A percentile compares a stretch with the other conserved stretches of the same genome.
Evolutionary conservation across 2,888 invertebrate genomes (phyloP).

Genomic region (Balanococcus diminutus): DNA sequence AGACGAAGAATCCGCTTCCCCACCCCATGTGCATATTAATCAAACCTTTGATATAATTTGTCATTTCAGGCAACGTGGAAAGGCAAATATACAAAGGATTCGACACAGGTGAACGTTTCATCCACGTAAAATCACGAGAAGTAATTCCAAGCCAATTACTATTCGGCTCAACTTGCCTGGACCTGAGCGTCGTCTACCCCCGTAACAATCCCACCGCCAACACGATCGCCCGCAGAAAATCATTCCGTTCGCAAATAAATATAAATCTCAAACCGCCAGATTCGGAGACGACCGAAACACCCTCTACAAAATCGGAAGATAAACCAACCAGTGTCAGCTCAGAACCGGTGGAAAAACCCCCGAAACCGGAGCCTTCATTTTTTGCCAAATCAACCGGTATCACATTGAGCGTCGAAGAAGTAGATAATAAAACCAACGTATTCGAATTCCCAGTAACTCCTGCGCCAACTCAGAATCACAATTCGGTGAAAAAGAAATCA

Average conservation of each 20-base stretch:
- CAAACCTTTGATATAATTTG: background rate
- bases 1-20: too few relatives aligned
- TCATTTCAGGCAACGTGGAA: slow-evolving; percentile 60
- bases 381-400: slow-evolving; percentile 48
- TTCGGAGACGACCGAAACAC: background rate
- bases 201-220: slow-evolving; percentile 59
- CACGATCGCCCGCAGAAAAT: slow-evolving; percentile 59
- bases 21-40: too few relatives aligned
- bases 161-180: slow-evolving; percentile 59
- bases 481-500: slow-evolving; percentile 10
- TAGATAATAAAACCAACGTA: slow-evolving; percentile 39
- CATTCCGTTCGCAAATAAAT: slow-evolving; percentile 62
- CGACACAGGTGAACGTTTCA: slow-evolving; percentile 60
- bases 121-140: slow-evolving; percentile 60
- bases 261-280: slow-evolving; percentile 60
- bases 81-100: slow-evolving; percentile 62
- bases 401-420: slow-evolving; percentile 18
- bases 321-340: background rate
- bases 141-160: slow-evolving; percentile 58
- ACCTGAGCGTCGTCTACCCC: slow-evolving; percentile 59
- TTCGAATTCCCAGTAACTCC: slow-evolving; percentile 33
- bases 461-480: background rate
- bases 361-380: slow-evolving; percentile 33
- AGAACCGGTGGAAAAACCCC: background rate
- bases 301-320: background rate